Percentiles rank a stretch among this genome's conserved stretches.
These are phyloP conservation scores for Lochmaea crataegi DNA, from an alignment of 2,888 invertebrate genomes.

Conservation along the genomic window DNA sequence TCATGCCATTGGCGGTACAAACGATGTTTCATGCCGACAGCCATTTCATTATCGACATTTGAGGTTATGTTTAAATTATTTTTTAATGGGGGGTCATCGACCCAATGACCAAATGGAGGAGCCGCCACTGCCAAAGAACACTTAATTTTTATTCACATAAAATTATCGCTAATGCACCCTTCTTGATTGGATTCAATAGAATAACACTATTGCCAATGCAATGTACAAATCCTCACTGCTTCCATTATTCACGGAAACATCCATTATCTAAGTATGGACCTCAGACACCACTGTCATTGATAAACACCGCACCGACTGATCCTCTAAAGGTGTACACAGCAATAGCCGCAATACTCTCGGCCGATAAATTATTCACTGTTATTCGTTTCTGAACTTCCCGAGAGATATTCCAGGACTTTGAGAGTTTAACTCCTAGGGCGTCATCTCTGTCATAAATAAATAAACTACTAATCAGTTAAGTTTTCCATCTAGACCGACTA, in stretches of 20 bases:
- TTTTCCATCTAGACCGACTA: constrained; percentile 12
- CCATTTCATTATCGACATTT: too few relatives aligned
- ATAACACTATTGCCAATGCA: too few relatives aligned
- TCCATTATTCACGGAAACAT: background rate
- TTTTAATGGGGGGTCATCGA: too few relatives aligned
- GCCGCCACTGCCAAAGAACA: too few relatives aligned
- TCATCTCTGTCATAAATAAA: constrained; percentile 36
- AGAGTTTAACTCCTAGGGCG: constrained; percentile 32
- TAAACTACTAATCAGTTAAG: constrained; percentile 29
- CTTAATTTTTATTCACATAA: too few relatives aligned
- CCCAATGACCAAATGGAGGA: too few relatives aligned
- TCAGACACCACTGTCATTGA: constrained; percentile 12
- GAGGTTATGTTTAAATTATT: too few relatives aligned
- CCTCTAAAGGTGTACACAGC: constrained; percentile 10
- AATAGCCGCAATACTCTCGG: constrained; percentile 18
- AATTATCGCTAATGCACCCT: too few relatives aligned
- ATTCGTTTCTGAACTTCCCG: constrained; percentile 27
- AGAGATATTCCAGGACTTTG: constrained; percentile 20
- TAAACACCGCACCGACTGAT: constrained; percentile 7
- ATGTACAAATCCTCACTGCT: background rate
- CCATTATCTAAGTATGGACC: constrained; percentile 6
- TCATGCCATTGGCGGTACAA: too few relatives aligned
- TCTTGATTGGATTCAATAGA: too few relatives aligned
- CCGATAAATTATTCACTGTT: constrained; percentile 26
- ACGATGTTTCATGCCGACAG: too few relatives aligned